Base-by-base conservation (phyloP, 2,888 invertebrate species). In the Nyleta sp. region DNA sequence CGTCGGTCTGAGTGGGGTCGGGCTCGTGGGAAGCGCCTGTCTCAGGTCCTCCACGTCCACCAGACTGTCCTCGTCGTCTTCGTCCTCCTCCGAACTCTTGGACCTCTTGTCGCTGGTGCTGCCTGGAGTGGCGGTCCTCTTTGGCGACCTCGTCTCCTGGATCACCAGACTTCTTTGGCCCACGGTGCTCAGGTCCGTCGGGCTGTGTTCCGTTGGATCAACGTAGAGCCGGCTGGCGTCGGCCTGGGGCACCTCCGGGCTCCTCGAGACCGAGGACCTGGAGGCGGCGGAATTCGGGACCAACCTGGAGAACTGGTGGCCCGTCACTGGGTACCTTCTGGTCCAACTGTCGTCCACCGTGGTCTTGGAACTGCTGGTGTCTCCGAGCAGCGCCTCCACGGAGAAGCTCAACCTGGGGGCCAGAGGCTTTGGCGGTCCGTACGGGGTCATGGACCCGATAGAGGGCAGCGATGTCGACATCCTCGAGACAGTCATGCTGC, bases 21-120 rank as follows among this genome's bases (percentile, higher is more conserved):
- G 89, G 1, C 86, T 83, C 4, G 67, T 64, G 4, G 72, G 74
- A 57, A 74, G 59, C 18, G 82, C 79, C 18, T 87, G 87, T 4
- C 85, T 82, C 17, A 95, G 91, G 85, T 96, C 96, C 89, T 96
- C 96, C 11, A 96, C 96, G 87, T 96, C 96, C 11, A 96, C 95
- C 86, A 95, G 93, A 52, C 94, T 94, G 82, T 94, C 94, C 80
- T 91, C 90, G 80, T 92, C 90, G 76, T 94, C 94, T 70, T 95
- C 95, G 5, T 95, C 94, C 59, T 95, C 94, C 59, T 89, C 89
- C 2, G 89, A 89, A 33, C 86, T 88, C 38, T 87, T 82, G 13
- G 87, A 87, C 4, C 84, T 82, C 38, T 86, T 89, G 18, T 85
- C 87, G 65, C 89, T 88, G 59, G 84, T 83, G 2, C 28, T 10